Percentiles rank a stretch among this genome's conserved stretches.
Evolutionary conservation across 2,888 invertebrate species (phyloP).

Genomic region (Bembecia ichneumoniformis): DNA sequence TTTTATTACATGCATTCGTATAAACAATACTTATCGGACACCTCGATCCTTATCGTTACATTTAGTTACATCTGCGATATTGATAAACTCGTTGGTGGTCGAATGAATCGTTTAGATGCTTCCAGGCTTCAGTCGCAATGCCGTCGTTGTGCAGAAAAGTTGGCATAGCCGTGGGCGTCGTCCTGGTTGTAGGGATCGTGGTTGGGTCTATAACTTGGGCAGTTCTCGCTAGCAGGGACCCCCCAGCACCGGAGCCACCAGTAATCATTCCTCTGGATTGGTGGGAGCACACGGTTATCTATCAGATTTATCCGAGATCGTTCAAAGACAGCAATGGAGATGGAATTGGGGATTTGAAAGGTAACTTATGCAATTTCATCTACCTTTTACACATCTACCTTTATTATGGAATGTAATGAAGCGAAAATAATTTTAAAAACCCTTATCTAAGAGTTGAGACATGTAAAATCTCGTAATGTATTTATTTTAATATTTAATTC

Average conservation of each 20-base stretch:
- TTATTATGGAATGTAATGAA: no score
- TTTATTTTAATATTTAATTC: no score
- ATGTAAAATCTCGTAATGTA: no score
- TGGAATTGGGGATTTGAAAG: constrained; percentile 86
- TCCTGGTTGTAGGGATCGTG: constrained; percentile 22
- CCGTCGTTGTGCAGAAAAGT: constrained; percentile 15
- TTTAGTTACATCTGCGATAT: no score
- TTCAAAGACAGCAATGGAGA: constrained; percentile 86
- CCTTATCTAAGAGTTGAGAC: no score
- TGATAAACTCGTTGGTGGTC: no score
- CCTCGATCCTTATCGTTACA: no score
- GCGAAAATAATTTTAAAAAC: no score
- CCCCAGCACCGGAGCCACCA: constrained; percentile 4
- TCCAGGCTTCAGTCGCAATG: constrained; percentile 13
- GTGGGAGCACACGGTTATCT: constrained; percentile 85
- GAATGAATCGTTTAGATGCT: neutral
- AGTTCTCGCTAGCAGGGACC: constrained; percentile 18
- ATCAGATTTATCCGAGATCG: constrained; percentile 87
- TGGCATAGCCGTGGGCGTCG: constrained; percentile 17
- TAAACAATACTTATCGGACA: no score
- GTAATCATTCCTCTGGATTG: constrained; percentile 66
- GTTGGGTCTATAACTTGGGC: constrained; percentile 31
- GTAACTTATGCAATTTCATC: constrained; percentile 33
- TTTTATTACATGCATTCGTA: no score
- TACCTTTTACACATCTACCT: no score